These are phyloP conservation scores for Vidua macroura DNA, from an alignment of 2,113 vertebrate genomes.

Conservation along the genomic window DNA sequence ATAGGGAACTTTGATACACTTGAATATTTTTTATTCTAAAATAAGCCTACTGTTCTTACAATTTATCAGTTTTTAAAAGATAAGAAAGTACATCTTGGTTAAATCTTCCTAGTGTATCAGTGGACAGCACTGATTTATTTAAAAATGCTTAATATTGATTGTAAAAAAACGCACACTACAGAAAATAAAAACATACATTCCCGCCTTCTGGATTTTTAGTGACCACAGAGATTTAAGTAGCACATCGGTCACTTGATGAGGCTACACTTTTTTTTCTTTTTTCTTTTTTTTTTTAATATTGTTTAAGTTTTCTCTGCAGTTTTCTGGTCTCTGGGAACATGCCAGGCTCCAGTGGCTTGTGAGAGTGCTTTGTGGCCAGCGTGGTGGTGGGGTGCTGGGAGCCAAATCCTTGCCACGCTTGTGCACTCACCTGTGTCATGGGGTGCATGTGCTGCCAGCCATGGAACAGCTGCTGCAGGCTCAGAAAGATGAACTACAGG, in stretches of 20 bases:
- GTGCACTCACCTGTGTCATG: fast-evolving
- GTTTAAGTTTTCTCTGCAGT: neutral
- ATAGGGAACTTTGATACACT: neutral
- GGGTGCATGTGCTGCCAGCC: neutral
- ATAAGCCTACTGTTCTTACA: neutral
- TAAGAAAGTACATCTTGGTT: neutral
- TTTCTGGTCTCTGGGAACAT: neutral
- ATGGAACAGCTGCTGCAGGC: neutral
- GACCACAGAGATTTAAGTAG: neutral
- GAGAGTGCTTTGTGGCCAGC: fast-evolving
- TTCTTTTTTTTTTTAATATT: neutral
- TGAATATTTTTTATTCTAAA: neutral
- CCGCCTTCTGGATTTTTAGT: neutral
- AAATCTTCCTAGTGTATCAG: neutral
- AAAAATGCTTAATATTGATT: neutral
- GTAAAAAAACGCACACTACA: neutral
- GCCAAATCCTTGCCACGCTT: neutral
- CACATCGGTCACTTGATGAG: fast-evolving
- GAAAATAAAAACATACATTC: neutral
- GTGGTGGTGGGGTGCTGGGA: no score
- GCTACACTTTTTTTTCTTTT: neutral
- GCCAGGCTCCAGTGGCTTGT: neutral
- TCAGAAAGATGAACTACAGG: neutral
- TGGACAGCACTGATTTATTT: neutral
- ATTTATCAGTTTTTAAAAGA: neutral